Base-by-base conservation (phyloP, 2,888 invertebrate genomes). In the Nemotelus pantherinus region DNA sequence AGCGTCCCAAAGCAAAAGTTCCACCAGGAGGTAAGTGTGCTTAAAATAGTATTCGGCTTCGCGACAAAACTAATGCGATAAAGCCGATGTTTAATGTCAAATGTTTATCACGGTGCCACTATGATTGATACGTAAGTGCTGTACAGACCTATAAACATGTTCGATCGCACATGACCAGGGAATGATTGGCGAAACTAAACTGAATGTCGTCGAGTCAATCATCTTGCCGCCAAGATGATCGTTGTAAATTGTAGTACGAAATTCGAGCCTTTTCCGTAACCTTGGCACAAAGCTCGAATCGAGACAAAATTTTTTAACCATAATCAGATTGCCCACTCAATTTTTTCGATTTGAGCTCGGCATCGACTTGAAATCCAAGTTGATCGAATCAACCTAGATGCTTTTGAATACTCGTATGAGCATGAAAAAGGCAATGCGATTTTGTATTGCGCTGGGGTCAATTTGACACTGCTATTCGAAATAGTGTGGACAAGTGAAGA, bases 271-370 rank as follows among this genome's bases (percentile, higher is more conserved):
- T 74, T 60, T 60, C 48, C 63, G 48, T 60, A 74, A 55, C 74
- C 74, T 74, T 74, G 74, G 48, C 70, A 43, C 70, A 70, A 43
- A 74, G 74, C 63, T 63, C 39, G 41, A 43, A 57, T 45, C 48
- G 48, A 57, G 74, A 60, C 60, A 60, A 60, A 25, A 53, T 58
- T 74, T 60, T 74, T 63, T 74, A 74, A 63, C 74, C 74, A 74
- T 74, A 74, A 74, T 48, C 47, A 74, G 74, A 58, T 5, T 7
- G 48, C 74, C 74, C 74, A 60, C 74, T 60, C 74, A 50, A 6
- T 74, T 60, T 48, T 70, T 67, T 7, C 39, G n/a, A 50, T 67
- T 55, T 43, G 41, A 60, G 45, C 44, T 70, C 67, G 50, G 39
- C 9, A 25, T 47, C 67, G 44, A 67, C 50, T 68, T 68, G 68